Base-by-base conservation (phyloP, 2,113 vertebrate species). In the Orthonyx spaldingii region DNA sequence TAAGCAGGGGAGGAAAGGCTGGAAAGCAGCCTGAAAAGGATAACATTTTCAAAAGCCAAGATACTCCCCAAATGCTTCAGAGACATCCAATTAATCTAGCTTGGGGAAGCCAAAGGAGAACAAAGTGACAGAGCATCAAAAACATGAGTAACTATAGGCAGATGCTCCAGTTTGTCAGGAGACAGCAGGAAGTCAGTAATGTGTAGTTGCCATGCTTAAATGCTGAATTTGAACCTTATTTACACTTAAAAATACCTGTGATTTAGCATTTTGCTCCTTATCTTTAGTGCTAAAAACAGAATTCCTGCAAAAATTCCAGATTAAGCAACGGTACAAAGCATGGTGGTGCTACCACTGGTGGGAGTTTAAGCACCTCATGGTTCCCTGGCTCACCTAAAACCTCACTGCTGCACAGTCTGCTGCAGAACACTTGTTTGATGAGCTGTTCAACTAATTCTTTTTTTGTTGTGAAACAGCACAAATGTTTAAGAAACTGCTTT, bases 1-100 rank as follows among this genome's bases (percentile, higher is more conserved):
- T 94, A 97, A 92, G 89, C 88, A 93, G 37, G 52, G 69, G 89
- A 96, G 83, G 87, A 95, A 94, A 95, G 69, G 76, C 57, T 95
- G 92, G 94, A 96, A 97, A 95, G 77, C 90, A 93, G 93, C 77
- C 80, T 87, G 92, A 89, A 96, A 96, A 96, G 60, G 35, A 90
- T 90, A 96, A 87, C 19, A 79, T 87, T 96, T 94, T 95, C 69
- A 94, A 95, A 95, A 93, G 77, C 93, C 83, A 90, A 79, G 90
- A 93, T 59, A 85, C 71, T 94, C 61, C 69, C 90, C 5, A 3
- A 80, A 49, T 87, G 89, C 80, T 94, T 89, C 76, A 61, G 71
- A 95, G 72, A 53, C 76, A 75, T 87, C 90, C 88, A 94, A 96
- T 97, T 96, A 96, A 79, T 65, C 72, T 24, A 69, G n/a, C 41